A percentile compares a stretch with the other conserved stretches of the same genome.
phyloP scores from a whole-genome alignment of 2,888 invertebrate genomes.

The Xestia c-nigrum region DNA sequence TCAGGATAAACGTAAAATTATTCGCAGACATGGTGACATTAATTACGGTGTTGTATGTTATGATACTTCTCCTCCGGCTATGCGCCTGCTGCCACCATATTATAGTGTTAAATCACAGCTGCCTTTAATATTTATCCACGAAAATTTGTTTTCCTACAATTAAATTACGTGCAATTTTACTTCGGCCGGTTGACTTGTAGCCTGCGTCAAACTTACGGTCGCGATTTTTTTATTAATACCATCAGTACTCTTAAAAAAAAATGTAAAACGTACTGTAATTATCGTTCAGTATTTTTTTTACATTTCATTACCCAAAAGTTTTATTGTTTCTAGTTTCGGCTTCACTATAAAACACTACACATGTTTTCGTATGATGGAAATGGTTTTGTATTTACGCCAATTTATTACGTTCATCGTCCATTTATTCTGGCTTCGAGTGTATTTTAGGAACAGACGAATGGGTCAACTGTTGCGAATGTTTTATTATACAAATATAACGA shows the following conservation, averaged over 20 bases:
- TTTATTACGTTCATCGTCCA: slow-evolving; percentile 77
- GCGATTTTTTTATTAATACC: slow-evolving; percentile 71
- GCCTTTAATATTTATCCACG: slow-evolving; percentile 78
- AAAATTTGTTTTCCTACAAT: slow-evolving; percentile 75
- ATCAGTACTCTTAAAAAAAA: slow-evolving; percentile 55
- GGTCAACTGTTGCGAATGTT: slow-evolving; percentile 82
- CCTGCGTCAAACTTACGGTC: slow-evolving; percentile 66
- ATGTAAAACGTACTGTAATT: slow-evolving; percentile 53
- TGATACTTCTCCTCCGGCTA: slow-evolving; percentile 73
- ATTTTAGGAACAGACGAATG: slow-evolving; percentile 76
- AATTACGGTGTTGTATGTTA: slow-evolving; percentile 68
- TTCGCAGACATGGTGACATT: slow-evolving; percentile 57
- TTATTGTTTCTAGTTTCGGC: slow-evolving; percentile 42
- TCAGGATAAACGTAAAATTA: slow-evolving; percentile 46
- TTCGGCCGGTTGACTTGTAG: slow-evolving; percentile 71
- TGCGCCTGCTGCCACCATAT: slow-evolving; percentile 76
- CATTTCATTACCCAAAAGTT: slow-evolving; percentile 45
- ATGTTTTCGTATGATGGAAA: slow-evolving; percentile 59
- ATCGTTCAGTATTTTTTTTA: slow-evolving; percentile 42
- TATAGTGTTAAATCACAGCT: slow-evolving; percentile 81
- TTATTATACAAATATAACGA: slow-evolving; percentile 75
- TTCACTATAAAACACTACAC: slow-evolving; percentile 53
- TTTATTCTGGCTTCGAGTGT: slow-evolving; percentile 77
- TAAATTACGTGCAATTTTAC: slow-evolving; percentile 78
- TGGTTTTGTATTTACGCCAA: slow-evolving; percentile 71